Evolutionary conservation across 2,797 vertebrate species (phyloP).

Genomic region (Chiropotes sagulatus): DNA sequence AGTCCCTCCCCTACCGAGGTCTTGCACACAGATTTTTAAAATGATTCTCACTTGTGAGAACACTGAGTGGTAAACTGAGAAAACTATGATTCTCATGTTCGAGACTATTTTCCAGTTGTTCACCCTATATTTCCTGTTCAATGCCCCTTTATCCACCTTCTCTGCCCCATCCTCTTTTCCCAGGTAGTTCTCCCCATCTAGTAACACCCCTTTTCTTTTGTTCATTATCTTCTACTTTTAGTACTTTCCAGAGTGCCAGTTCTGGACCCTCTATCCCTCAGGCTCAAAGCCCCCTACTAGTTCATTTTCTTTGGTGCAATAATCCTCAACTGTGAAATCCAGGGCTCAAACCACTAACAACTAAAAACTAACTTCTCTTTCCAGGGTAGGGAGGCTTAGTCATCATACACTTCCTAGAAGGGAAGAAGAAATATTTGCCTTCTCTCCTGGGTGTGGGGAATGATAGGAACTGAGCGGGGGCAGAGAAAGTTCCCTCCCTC

Average conservation of each 20-base stretch:
- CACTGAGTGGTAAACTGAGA: not conserved
- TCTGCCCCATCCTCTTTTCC: not conserved
- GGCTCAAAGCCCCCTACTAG: not conserved
- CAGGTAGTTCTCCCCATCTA: not conserved
- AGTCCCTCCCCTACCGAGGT: not conserved
- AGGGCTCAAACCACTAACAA: not conserved
- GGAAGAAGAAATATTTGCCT: slow-evolving; percentile 10
- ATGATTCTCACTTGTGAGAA: not conserved
- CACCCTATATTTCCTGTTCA: not conserved
- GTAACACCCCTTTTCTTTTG: not conserved
- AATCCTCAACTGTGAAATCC: not conserved
- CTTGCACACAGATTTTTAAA: not conserved
- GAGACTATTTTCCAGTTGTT: not conserved
- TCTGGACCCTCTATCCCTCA: not conserved
- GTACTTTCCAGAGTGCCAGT: not conserved
- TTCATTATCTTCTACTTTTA: not conserved
- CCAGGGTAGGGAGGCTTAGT: not conserved
- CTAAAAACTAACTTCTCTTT: not conserved
- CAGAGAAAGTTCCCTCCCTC: not conserved
- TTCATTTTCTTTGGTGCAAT: not conserved
- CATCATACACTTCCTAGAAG: not conserved
- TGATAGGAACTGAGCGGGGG: not conserved
- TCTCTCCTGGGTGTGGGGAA: not conserved
- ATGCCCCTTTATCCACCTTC: not conserved
- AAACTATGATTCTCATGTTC: not conserved